Percentiles rank a stretch among this genome's conserved stretches.
phyloP scores from a whole-genome alignment of 2,888 invertebrate genomes.

The Lutraria lutraria region DNA sequence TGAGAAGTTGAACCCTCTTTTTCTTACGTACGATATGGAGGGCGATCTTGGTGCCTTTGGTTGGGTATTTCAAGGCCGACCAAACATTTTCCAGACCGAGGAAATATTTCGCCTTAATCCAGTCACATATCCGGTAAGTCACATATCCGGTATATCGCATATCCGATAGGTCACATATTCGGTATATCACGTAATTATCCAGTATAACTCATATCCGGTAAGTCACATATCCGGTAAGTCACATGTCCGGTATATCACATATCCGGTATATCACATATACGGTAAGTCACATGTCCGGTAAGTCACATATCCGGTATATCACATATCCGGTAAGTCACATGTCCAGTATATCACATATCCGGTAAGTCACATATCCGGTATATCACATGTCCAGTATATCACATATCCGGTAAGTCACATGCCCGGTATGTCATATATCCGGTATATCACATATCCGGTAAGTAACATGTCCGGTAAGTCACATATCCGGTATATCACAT shows the following conservation, averaged over 20 bases:
- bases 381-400: too few relatives aligned
- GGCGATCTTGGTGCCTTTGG: conserved; percentile 83
- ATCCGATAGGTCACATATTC: conserved; percentile 80
- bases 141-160: too few relatives aligned
- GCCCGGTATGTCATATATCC: too few relatives aligned
- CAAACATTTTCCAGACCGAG: conserved; percentile 72
- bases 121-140: conserved; percentile 80
- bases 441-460: conserved; percentile 81
- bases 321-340: conserved; percentile 81
- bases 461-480: too few relatives aligned
- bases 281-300: conserved; percentile 81
- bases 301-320: too few relatives aligned
- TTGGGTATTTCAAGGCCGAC: conserved; percentile 83
- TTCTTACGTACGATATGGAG: conserved; percentile 81
- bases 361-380: too few relatives aligned
- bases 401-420: conserved; percentile 81
- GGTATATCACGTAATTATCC: conserved; percentile 76
- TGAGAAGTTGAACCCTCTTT: conserved; percentile 82
- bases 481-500: conserved; percentile 81
- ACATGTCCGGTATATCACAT: conserved; percentile 81
- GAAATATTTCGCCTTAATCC: conserved; percentile 72
- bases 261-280: too few relatives aligned
- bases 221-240: conserved; percentile 79
- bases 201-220: conserved; percentile 81
- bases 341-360: conserved; percentile 81